phyloP scores from a whole-genome alignment of 2,113 vertebrate species.

The Tachysurus fulvidraco region DNA sequence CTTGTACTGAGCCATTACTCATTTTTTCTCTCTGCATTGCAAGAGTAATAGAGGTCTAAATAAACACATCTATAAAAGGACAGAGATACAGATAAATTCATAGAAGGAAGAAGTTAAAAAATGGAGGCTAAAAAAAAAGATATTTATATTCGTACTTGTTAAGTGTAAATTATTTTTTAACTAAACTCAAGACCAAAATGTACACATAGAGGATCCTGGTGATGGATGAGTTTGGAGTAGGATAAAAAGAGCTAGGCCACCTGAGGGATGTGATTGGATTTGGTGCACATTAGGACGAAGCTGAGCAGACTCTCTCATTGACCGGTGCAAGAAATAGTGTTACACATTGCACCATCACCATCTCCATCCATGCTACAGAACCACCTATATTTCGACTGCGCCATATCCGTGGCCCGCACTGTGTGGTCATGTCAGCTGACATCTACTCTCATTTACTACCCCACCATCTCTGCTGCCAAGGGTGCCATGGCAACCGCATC shows the following conservation, averaged over 20 bases:
- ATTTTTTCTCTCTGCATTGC: not conserved
- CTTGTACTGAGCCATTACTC: not conserved
- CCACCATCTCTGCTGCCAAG: not conserved
- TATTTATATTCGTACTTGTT: not conserved
- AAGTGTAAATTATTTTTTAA: not conserved
- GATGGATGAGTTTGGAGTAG: not conserved
- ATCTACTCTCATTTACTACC: not conserved
- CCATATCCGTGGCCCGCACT: too few species aligned
- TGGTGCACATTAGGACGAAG: not conserved
- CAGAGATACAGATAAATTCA: not conserved
- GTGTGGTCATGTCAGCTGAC: not conserved
- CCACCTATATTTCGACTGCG: not conserved
- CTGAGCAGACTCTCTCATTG: not conserved
- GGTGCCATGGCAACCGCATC: slow-evolving; percentile 27
- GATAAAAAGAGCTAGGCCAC: not conserved
- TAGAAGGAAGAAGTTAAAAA: not conserved
- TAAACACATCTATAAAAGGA: too few species aligned
- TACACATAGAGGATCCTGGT: too few species aligned
- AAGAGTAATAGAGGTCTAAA: not conserved
- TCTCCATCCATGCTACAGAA: not conserved
- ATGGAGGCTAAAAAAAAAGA: not conserved
- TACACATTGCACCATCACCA: not conserved
- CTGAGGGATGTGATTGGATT: not conserved
- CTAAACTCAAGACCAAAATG: not conserved
- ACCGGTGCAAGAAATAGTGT: too few species aligned